Evolutionary conservation across 2,888 invertebrate species (phyloP).

Genomic region (Tetragonisca angustula): DNA sequence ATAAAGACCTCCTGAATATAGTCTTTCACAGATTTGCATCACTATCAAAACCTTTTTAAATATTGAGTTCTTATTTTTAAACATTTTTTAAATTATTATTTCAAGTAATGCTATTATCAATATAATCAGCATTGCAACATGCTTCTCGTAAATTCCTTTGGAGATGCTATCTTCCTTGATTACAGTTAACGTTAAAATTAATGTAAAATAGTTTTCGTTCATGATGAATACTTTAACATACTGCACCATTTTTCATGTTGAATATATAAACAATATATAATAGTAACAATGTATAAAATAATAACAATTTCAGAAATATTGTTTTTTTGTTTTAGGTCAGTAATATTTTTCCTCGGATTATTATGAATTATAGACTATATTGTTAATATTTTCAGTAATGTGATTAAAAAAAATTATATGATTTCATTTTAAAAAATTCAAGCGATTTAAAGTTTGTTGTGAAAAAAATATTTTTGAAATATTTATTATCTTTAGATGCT

Average conservation of each 20-base stretch:
- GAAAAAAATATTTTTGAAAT: neutral
- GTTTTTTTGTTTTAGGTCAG: neutral
- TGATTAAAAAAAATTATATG: neutral
- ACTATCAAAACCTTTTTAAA: neutral
- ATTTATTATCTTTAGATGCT: no score
- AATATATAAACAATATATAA: no score
- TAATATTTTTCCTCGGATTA: neutral
- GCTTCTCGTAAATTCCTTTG: neutral
- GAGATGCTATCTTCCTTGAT: neutral
- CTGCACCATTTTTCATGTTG: neutral
- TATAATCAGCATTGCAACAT: neutral
- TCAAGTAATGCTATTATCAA: neutral
- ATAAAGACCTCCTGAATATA: neutral
- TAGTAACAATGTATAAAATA: neutral
- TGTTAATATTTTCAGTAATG: neutral
- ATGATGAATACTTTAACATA: neutral
- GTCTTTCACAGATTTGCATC: neutral
- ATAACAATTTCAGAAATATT: no score
- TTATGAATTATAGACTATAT: neutral
- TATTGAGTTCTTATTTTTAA: neutral
- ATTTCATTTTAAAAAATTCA: neutral
- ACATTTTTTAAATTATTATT: neutral
- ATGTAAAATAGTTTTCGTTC: neutral
- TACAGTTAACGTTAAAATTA: neutral
- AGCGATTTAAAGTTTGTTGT: rapidly evolving